These are phyloP conservation scores for Agrotis segetum DNA, from an alignment of 2,888 invertebrate genomes.

Conservation along the genomic window DNA sequence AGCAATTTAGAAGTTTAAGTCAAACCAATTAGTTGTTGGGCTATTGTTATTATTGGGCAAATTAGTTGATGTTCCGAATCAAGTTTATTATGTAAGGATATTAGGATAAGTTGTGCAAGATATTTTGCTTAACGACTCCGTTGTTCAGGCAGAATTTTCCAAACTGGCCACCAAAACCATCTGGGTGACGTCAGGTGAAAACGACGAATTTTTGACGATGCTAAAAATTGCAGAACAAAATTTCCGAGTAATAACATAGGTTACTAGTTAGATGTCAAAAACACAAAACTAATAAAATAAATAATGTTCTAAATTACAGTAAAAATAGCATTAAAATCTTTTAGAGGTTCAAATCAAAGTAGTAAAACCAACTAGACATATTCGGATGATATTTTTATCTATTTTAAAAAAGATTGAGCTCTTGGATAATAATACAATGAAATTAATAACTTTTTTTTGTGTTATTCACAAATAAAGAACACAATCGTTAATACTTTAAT, in stretches of 20 bases:
- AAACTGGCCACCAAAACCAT: too few species aligned
- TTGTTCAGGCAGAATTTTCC: too few species aligned
- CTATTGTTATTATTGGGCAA: slow-evolving; percentile 1
- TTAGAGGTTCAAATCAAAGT: background rate
- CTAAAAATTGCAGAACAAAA: too few species aligned
- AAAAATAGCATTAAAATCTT: background rate
- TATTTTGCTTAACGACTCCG: too few species aligned
- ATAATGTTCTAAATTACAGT: too few species aligned
- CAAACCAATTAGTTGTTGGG: slow-evolving; percentile 20
- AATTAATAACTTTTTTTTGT: background rate
- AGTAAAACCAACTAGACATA: background rate
- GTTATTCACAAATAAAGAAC: background rate
- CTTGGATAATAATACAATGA: background rate
- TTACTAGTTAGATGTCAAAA: background rate
- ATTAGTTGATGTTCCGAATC: slow-evolving; percentile 14
- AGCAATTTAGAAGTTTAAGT: slow-evolving; percentile 28
- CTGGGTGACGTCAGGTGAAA: too few species aligned
- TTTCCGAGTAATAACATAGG: background rate
- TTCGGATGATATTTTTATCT: too few species aligned
- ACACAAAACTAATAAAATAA: background rate
- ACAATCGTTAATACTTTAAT: slow-evolving; percentile 14
- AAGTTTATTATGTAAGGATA: background rate
- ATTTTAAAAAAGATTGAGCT: too few species aligned
- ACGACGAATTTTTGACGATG: too few species aligned
- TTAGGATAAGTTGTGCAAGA: background rate